Evolutionary conservation across 2,113 vertebrate species (phyloP).

Genomic region (Microcebus murinus): DNA sequence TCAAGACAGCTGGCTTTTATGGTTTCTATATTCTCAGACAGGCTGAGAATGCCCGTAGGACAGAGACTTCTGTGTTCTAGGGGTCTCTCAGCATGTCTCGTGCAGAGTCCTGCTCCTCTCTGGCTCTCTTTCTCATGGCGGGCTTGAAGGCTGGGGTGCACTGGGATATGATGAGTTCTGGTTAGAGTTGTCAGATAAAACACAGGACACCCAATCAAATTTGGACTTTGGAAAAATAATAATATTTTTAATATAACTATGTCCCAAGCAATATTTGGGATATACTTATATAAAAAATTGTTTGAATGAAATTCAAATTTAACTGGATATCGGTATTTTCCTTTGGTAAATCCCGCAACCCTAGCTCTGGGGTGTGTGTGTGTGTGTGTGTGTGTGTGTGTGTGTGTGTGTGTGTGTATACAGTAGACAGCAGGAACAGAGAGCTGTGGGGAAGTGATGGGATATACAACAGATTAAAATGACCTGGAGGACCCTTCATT

Average conservation of each 20-base stretch:
- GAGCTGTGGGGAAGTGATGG: neutral
- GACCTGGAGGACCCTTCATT: neutral
- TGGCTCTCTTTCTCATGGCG: neutral
- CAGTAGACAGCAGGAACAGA: neutral
- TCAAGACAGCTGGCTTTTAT: neutral
- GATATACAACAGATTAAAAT: neutral
- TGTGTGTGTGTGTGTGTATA: neutral
- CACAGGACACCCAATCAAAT: neutral
- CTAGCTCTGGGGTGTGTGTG: rapidly evolving
- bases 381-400: neutral
- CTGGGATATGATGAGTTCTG: neutral
- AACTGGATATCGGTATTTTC: neutral
- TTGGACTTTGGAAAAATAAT: neutral
- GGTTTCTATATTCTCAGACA: neutral
- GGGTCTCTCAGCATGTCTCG: neutral
- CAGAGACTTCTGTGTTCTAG: neutral
- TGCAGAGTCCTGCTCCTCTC: neutral
- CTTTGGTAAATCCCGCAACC: neutral
- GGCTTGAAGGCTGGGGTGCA: neutral
- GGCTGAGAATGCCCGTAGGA: neutral
- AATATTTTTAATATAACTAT: neutral
- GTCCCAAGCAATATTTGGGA: neutral
- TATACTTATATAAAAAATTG: neutral
- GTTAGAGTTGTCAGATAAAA: neutral
- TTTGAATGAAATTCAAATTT: constrained; percentile 26